Evolutionary conservation across 2,888 invertebrate genomes (phyloP).

Genomic region (Zygogramma bicolorata): DNA sequence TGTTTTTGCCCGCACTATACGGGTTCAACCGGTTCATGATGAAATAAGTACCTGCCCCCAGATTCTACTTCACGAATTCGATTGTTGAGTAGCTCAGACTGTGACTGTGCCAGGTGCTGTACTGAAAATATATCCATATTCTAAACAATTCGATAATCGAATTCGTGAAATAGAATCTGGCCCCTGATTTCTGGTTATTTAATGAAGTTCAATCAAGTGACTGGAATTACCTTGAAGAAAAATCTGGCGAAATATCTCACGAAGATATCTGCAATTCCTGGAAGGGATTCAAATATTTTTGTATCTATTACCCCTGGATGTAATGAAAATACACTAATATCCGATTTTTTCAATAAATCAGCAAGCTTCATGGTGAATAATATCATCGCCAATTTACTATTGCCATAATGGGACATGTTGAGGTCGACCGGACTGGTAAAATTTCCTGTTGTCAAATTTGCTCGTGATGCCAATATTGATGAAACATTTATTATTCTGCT

Average conservation of each 20-base stretch:
- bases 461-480: conserved; percentile 35
- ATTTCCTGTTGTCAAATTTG: conserved; percentile 43
- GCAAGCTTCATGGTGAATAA: conserved; percentile 55
- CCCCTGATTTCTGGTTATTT: too few relatives aligned
- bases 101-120: too few relatives aligned
- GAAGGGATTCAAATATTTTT: conserved; percentile 39
- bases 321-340: conserved; percentile 51
- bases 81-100: too few relatives aligned
- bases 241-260: conserved; percentile 20
- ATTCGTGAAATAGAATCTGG: too few relatives aligned
- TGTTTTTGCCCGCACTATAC: too few relatives aligned
- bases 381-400: conserved; percentile 55
- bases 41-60: too few relatives aligned
- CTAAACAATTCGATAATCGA: too few relatives aligned
- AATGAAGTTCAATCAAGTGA: too few relatives aligned
- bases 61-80: too few relatives aligned
- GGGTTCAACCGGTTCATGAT: too few relatives aligned
- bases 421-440: conserved; percentile 39
- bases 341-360: conserved; percentile 45
- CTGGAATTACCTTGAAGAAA: conserved; percentile 47
- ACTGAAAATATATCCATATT: too few relatives aligned
- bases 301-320: conserved; percentile 56
- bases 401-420: conserved; percentile 41
- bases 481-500: conserved; percentile 49
- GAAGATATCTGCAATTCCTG: conserved; percentile 27